These are phyloP conservation scores for Buphagus erythrorhynchus DNA, from an alignment of 2,797 vertebrate genomes.

Conservation along the genomic window DNA sequence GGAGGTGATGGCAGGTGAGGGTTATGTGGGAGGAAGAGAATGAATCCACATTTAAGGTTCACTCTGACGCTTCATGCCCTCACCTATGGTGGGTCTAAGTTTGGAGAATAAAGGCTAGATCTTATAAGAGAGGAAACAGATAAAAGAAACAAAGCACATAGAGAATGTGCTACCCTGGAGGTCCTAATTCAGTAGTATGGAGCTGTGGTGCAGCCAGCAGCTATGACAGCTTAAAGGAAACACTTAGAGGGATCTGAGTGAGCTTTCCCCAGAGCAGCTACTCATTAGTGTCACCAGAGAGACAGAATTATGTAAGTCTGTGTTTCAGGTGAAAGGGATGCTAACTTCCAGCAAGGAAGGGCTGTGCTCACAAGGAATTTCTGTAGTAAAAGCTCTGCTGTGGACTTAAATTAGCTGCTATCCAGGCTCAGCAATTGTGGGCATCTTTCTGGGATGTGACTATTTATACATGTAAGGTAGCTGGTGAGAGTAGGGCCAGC, in stretches of 20 bases:
- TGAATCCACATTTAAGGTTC: slow-evolving; percentile 5
- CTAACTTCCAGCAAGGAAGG: slow-evolving; percentile 19
- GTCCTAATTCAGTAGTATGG: not conserved
- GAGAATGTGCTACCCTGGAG: not conserved
- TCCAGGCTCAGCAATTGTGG: not conserved
- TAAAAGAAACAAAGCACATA: not conserved
- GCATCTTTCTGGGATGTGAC: not conserved
- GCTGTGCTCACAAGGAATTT: slow-evolving; percentile 23
- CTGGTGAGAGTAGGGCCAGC: not conserved
- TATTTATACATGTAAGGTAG: not conserved
- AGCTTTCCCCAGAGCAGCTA: not conserved
- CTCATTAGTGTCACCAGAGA: slow-evolving; percentile 49
- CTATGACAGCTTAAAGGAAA: not conserved
- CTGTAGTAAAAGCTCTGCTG: slow-evolving; percentile 24
- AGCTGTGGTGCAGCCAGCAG: not conserved
- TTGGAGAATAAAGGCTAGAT: slow-evolving; percentile 31
- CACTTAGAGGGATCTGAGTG: not conserved
- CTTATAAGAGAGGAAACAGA: not conserved
- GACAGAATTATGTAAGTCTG: slow-evolving; percentile 47
- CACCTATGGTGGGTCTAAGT: slow-evolving; percentile 28
- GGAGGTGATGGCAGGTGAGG: slow-evolving; percentile 59
- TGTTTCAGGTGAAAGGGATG: slow-evolving; percentile 47
- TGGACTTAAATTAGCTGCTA: slow-evolving; percentile 6
- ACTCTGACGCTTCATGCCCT: not conserved
- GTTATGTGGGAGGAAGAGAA: slow-evolving; percentile 38